Percentiles rank a stretch among this genome's conserved stretches.
These are phyloP conservation scores for Steinernema scapterisci DNA, from an alignment of 2,888 invertebrate genomes.

Conservation along the genomic window DNA sequence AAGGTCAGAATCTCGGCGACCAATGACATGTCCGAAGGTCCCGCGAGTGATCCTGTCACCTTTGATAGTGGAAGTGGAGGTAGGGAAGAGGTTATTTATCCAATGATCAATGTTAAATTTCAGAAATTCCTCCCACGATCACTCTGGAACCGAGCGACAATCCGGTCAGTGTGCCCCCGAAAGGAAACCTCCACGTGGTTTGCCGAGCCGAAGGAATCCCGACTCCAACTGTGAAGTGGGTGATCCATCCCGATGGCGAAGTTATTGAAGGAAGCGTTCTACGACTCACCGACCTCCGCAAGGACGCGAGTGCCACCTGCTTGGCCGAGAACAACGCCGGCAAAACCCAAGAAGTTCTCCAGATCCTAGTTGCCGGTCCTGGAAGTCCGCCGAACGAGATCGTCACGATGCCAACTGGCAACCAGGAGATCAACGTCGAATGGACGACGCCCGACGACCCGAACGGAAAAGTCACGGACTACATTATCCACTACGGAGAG, in stretches of 20 bases:
- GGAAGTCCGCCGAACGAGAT: slow-evolving; percentile 66
- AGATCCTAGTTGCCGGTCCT: slow-evolving; percentile 55
- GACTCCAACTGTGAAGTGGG: slow-evolving; percentile 50
- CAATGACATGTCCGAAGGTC: slow-evolving; percentile 66
- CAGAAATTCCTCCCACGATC: slow-evolving; percentile 61
- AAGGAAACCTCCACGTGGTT: slow-evolving; percentile 53
- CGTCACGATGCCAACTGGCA: slow-evolving; percentile 56
- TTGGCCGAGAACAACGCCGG: slow-evolving; percentile 65
- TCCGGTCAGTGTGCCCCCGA: slow-evolving; percentile 52
- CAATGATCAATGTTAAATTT: slow-evolving; percentile 1
- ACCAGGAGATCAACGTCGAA: slow-evolving; percentile 63
- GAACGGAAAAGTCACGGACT: slow-evolving; percentile 62
- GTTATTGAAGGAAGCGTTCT: slow-evolving; percentile 42
- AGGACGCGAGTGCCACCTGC: slow-evolving; percentile 61
- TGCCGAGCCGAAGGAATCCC: slow-evolving; percentile 61
- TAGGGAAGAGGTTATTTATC: slow-evolving; percentile 2
- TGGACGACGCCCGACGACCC: slow-evolving; percentile 66
- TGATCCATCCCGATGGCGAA: slow-evolving; percentile 41
- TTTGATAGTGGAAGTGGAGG: slow-evolving; percentile 65
- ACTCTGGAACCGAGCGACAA: slow-evolving; percentile 54
- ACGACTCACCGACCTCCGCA: slow-evolving; percentile 41
- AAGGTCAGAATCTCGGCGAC: slow-evolving; percentile 58
- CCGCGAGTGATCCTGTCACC: slow-evolving; percentile 54
- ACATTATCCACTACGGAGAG: slow-evolving; percentile 63
- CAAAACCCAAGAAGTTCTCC: slow-evolving; percentile 55